These are phyloP conservation scores for Thymelicus sylvestris DNA, from an alignment of 2,888 invertebrate species.

Conservation along the genomic window DNA sequence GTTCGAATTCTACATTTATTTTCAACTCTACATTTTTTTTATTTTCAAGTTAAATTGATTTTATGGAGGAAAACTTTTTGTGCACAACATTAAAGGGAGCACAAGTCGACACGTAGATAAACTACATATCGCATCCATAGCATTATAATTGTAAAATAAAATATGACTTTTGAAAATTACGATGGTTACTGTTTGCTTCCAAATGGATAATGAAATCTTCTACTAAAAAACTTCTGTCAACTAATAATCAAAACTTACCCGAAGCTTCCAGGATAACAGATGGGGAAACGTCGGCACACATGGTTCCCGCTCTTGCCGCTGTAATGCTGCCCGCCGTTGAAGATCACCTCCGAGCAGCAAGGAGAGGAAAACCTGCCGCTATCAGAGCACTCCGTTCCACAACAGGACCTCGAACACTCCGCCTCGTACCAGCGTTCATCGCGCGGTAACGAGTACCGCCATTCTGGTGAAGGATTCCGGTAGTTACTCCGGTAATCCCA, in stretches of 20 bases:
- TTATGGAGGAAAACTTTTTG: no score
- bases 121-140: no score
- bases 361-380: constrained; percentile 78
- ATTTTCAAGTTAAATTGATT: no score
- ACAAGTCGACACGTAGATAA: no score
- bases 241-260: constrained; percentile 61
- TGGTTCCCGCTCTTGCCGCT: constrained; percentile 68
- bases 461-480: constrained; percentile 61
- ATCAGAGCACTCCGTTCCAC: constrained; percentile 70
- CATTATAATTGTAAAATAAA: no score
- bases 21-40: no score
- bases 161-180: no score
- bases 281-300: constrained; percentile 60
- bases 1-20: no score
- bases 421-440: constrained; percentile 68
- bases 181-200: no score
- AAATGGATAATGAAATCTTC: no score
- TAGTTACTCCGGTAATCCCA: constrained; percentile 65
- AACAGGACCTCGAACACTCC: constrained; percentile 64
- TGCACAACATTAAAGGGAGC: no score
- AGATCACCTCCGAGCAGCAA: constrained; percentile 81
- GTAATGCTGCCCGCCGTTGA: constrained; percentile 80
- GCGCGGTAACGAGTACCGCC: constrained; percentile 66
- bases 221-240: no score
- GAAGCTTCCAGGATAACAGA: constrained; percentile 78